A percentile compares a stretch with the other conserved stretches of the same genome.
Conservation (phyloP, 2,113 vertebrate species). For the Hipposideros armiger region DNA sequence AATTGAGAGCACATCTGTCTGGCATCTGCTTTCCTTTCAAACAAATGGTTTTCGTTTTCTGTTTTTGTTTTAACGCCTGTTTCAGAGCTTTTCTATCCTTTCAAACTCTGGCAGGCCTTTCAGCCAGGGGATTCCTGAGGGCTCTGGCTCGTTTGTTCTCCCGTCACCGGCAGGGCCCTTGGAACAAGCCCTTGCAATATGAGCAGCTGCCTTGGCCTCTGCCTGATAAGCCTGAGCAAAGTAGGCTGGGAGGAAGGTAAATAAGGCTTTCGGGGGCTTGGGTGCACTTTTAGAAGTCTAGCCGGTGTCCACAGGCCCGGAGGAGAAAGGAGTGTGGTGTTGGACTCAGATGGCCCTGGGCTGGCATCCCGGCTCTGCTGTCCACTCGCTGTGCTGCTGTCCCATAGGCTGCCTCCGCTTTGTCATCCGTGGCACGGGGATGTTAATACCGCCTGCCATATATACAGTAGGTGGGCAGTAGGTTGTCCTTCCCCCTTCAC, state of each 20-base stretch:
- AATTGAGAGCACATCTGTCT: not conserved
- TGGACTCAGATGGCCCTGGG: accelerated
- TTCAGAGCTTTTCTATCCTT: not conserved
- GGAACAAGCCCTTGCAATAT: accelerated
- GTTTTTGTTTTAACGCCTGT: not conserved
- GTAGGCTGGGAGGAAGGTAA: not conserved
- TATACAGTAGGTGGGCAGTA: not conserved
- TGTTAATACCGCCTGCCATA: not conserved
- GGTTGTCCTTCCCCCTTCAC: not conserved
- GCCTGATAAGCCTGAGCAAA: not conserved
- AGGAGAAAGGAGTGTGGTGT: accelerated
- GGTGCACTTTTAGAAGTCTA: accelerated
- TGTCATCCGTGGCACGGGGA: not conserved
- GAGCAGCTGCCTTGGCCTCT: not conserved
- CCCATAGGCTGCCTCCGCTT: not conserved
- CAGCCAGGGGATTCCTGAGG: not conserved
- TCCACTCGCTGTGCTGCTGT: accelerated
- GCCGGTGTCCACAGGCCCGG: not conserved
- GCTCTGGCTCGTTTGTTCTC: not conserved
- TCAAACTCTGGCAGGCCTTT: not conserved
- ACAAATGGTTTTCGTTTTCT: not conserved
- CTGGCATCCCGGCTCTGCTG: accelerated
- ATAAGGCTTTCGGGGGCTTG: not conserved
- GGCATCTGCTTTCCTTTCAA: slow-evolving; percentile 1
- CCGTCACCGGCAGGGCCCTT: accelerated